These are phyloP conservation scores for Agapetus fuscipes DNA, from an alignment of 2,888 invertebrate species.

Conservation along the genomic window DNA sequence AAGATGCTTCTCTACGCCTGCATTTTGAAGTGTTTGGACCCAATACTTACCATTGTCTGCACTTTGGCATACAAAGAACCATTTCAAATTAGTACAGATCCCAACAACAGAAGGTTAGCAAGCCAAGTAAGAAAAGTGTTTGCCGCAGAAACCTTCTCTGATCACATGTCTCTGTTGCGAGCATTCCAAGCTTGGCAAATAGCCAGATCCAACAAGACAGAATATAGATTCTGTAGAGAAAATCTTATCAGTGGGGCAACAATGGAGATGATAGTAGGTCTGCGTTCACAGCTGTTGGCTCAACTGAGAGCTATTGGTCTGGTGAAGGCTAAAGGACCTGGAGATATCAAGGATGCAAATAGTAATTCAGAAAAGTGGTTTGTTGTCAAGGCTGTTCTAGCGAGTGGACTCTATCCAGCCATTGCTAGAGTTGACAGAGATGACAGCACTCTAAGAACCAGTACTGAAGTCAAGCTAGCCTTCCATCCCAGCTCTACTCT, in stretches of 20 bases:
- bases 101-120: constrained; percentile 53
- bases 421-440: constrained; percentile 64
- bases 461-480: constrained; percentile 46
- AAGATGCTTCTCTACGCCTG: constrained; percentile 87
- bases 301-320: constrained; percentile 69
- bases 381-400: constrained; percentile 80
- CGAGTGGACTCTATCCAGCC: constrained; percentile 86
- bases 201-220: constrained; percentile 51
- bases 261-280: constrained; percentile 85
- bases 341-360: constrained; percentile 72
- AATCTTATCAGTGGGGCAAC: constrained; percentile 70
- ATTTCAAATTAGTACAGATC: constrained; percentile 64
- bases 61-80: constrained; percentile 71
- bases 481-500: constrained; percentile 53
- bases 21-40: constrained; percentile 86
- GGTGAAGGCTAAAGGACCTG: constrained; percentile 50
- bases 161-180: constrained; percentile 78
- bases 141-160: constrained; percentile 70
- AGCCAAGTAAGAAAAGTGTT: constrained; percentile 58
- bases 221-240: constrained; percentile 61
- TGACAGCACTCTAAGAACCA: constrained; percentile 51
- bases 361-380: constrained; percentile 79
- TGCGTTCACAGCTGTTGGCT: constrained; percentile 72
- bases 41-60: constrained; percentile 84
- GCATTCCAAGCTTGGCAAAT: constrained; percentile 68